A percentile compares a stretch with the other conserved stretches of the same genome.
Conservation (phyloP, 2,797 vertebrate genomes). For the Chaetophractus vellerosus region DNA sequence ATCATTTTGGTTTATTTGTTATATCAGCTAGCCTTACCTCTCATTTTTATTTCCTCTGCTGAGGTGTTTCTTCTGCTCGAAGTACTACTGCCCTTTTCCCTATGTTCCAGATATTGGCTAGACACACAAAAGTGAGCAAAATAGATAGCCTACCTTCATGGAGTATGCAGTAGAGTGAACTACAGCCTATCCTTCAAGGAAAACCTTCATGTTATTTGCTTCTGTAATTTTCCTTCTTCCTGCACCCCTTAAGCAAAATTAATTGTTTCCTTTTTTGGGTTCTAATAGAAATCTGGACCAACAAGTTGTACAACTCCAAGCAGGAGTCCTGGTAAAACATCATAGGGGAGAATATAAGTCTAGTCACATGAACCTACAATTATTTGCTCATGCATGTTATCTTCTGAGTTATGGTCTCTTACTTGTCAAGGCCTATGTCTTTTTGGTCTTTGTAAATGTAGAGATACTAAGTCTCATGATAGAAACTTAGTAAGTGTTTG, state of each 20-base stretch:
- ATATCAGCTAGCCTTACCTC: not conserved
- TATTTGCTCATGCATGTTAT: not conserved
- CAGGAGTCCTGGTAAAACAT: not conserved
- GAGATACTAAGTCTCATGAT: too few species aligned
- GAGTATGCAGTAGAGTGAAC: not conserved
- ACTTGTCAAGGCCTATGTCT: not conserved
- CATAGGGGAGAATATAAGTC: not conserved
- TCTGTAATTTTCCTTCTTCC: not conserved
- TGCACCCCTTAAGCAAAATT: not conserved
- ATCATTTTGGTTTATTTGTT: not conserved
- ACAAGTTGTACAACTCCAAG: not conserved
- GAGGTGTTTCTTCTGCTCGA: conserved; percentile 6
- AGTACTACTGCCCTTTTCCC: not conserved
- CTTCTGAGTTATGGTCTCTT: not conserved
- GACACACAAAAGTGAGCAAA: not conserved
- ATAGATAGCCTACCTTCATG: not conserved
- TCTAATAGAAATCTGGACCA: not conserved
- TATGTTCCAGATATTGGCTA: not conserved
- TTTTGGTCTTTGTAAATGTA: conserved; percentile 11
- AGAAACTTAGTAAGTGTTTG: not conserved
- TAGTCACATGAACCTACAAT: not conserved
- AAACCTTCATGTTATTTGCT: not conserved
- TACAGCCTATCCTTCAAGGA: not conserved
- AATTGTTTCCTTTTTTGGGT: not conserved
- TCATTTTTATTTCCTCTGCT: conserved; percentile 4